These are phyloP conservation scores for Aplodontia rufa DNA, from an alignment of 2,113 vertebrate species.

Conservation along the genomic window DNA sequence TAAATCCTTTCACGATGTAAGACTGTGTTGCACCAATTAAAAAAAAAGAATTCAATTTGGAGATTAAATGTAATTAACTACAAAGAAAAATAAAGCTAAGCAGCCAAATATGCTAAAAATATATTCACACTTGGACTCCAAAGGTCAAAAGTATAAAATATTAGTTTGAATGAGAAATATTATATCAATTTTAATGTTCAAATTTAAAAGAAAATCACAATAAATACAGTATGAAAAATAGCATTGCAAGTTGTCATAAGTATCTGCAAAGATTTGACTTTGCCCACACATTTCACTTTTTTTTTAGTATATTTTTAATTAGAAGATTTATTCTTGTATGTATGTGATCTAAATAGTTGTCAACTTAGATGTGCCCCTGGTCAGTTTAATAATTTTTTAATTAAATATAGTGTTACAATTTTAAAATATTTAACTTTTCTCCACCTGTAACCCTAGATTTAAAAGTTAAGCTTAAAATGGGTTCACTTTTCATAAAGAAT, in stretches of 20 bases:
- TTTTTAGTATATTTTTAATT: too few relatives aligned
- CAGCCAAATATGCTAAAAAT: neutral
- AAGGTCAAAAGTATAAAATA: neutral
- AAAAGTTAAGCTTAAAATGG: neutral
- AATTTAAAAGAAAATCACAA: conserved; percentile 54
- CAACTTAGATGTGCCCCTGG: neutral
- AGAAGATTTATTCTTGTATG: neutral
- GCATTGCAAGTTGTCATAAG: neutral
- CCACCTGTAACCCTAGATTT: neutral
- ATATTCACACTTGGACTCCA: neutral
- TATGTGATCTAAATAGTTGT: neutral
- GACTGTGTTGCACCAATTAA: too few relatives aligned
- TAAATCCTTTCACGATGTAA: too few relatives aligned
- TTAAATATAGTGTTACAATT: neutral
- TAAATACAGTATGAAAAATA: neutral
- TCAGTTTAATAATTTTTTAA: neutral
- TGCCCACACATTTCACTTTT: neutral
- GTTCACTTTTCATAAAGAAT: neutral
- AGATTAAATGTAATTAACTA: too few relatives aligned
- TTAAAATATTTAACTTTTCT: neutral
- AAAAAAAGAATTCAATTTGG: too few relatives aligned
- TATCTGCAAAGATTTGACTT: neutral
- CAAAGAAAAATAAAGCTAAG: too few relatives aligned
- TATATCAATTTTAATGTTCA: neutral
- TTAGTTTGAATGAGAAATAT: conserved; percentile 4